Conservation (phyloP, 2,113 vertebrate species). For the Ahaetulla prasina region DNA sequence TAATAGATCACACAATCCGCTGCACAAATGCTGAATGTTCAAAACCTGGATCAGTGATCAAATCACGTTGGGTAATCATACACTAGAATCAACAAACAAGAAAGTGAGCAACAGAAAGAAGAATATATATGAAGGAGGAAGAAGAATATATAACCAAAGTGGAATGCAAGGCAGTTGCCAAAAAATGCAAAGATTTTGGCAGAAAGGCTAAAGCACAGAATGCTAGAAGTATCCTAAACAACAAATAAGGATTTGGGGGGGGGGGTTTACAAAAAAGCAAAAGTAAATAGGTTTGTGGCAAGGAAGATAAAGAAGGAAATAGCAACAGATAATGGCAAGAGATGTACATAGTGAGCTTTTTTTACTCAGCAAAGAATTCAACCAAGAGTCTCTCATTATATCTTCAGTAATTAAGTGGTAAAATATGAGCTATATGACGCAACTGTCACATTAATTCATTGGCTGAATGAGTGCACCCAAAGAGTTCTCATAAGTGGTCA, state of each 20-base stretch:
- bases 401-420: neutral
- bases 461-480: neutral
- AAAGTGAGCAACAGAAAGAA: too few relatives aligned
- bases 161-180: neutral
- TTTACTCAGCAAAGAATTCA: neutral
- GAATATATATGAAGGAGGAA: too few relatives aligned
- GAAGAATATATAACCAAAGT: too few relatives aligned
- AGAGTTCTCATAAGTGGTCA: neutral
- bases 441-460: neutral
- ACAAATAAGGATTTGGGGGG: neutral
- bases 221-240: neutral
- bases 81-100: neutral
- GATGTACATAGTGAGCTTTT: neutral
- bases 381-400: neutral
- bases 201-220: neutral
- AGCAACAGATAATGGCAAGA: neutral
- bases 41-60: neutral
- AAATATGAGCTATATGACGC: neutral
- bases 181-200: neutral
- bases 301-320: neutral
- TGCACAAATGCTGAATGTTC: neutral
- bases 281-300: neutral
- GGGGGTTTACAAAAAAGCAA: neutral
- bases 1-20: neutral
- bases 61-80: too few relatives aligned